These are phyloP conservation scores for Pelosia muscerda DNA, from an alignment of 2,888 invertebrate genomes.

Conservation along the genomic window DNA sequence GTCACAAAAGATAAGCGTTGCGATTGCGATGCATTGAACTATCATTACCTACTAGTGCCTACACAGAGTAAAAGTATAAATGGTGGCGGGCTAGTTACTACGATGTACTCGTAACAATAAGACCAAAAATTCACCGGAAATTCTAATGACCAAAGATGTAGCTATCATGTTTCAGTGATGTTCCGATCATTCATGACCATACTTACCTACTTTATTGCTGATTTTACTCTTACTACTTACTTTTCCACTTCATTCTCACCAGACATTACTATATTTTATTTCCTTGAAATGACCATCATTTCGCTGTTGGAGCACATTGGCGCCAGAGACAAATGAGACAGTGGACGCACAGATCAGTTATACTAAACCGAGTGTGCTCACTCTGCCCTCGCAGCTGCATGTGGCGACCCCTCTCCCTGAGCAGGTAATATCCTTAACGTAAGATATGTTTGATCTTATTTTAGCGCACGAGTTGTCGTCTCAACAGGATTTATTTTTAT, in stretches of 20 bases:
- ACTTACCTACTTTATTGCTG: too few species aligned
- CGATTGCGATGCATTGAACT: not conserved
- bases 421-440: not conserved
- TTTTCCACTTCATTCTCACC: not conserved
- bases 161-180: not conserved
- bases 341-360: not conserved
- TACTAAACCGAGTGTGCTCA: not conserved
- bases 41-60: not conserved
- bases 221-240: too few species aligned
- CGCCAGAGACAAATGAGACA: not conserved
- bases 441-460: not conserved
- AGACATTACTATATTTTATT: not conserved
- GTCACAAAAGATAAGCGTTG: not conserved
- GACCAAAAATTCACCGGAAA: too few species aligned
- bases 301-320: not conserved
- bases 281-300: not conserved
- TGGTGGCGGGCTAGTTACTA: not conserved
- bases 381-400: not conserved
- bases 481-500: not conserved
- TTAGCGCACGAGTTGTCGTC: not conserved
- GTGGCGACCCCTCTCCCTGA: not conserved
- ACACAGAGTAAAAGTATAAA: not conserved
- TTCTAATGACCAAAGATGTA: too few species aligned
- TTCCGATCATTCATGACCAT: too few species aligned
- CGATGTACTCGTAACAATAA: too few species aligned